Conservation (phyloP, 2,797 vertebrate genomes). For the Melanotaenia trifasciata region DNA sequence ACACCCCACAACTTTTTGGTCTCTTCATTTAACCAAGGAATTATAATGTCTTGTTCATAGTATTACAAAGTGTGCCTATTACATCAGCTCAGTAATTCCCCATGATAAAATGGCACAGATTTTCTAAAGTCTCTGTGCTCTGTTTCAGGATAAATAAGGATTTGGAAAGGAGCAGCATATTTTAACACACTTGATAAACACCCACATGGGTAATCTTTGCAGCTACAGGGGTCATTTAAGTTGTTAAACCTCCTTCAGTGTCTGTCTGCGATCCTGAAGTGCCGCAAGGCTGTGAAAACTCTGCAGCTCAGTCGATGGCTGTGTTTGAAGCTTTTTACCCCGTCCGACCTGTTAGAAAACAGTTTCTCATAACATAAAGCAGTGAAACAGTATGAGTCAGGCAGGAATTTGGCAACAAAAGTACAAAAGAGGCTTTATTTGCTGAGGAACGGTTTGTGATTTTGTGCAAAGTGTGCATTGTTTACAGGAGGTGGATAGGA, state of each 20-base stretch:
- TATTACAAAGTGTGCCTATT: not conserved
- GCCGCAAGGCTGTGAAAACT: constrained; percentile 20
- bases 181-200: not conserved
- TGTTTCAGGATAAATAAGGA: not conserved
- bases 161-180: constrained; percentile 15
- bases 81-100: not conserved
- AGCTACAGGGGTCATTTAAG: constrained; percentile 8
- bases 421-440: not conserved
- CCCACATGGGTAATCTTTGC: constrained; percentile 9
- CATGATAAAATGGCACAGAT: not conserved
- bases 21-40: constrained; percentile 10
- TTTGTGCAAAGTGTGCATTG: not conserved
- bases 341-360: constrained; percentile 12
- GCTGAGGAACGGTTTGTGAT: not conserved
- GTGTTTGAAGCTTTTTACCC: constrained; percentile 43
- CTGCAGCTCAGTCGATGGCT: constrained; percentile 38
- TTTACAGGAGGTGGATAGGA: not conserved
- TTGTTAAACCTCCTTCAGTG: constrained; percentile 28
- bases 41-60: not conserved
- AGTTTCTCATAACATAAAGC: constrained; percentile 1
- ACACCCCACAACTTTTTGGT: constrained; percentile 1
- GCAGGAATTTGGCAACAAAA: constrained; percentile 1
- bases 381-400: constrained; percentile 5
- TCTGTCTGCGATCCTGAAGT: constrained; percentile 18
- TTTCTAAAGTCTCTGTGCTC: not conserved